A percentile compares a stretch with the other conserved stretches of the same genome.
Conservation (phyloP, 2,113 vertebrate genomes). For the Jaculus jaculus region DNA sequence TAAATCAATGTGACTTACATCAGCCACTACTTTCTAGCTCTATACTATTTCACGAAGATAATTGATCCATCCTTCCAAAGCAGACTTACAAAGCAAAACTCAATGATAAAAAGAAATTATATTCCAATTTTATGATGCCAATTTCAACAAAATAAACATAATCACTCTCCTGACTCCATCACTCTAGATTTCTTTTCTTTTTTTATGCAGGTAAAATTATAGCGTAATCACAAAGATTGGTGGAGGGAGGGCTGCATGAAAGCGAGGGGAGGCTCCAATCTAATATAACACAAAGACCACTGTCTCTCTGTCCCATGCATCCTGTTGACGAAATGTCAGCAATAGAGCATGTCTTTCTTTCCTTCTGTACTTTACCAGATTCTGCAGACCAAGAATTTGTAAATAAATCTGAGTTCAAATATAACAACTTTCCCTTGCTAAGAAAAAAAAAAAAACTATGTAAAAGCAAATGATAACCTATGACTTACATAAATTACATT, state of each 20-base stretch:
- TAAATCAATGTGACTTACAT: conserved; percentile 27
- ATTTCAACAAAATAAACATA: neutral
- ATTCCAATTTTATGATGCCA: conserved; percentile 8
- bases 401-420: neutral
- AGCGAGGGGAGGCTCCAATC: neutral
- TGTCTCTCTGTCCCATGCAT: neutral
- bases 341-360: too few species aligned
- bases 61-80: conserved; percentile 27
- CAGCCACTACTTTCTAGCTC: conserved; percentile 1
- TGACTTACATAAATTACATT: neutral
- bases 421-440: conserved; percentile 4
- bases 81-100: conserved; percentile 43
- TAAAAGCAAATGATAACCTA: neutral
- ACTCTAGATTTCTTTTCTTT: neutral
- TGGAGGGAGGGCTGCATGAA: neutral
- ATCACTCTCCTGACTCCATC: neutral
- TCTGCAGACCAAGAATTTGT: neutral
- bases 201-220: conserved; percentile 17
- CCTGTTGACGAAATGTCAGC: neutral
- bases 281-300: neutral
- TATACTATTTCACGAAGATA: conserved; percentile 19
- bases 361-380: neutral
- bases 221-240: neutral
- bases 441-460: too few species aligned
- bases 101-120: conserved; percentile 46